Evolutionary conservation across 2,888 invertebrate genomes (phyloP).

Genomic region (Drosophila nigricruria): DNA sequence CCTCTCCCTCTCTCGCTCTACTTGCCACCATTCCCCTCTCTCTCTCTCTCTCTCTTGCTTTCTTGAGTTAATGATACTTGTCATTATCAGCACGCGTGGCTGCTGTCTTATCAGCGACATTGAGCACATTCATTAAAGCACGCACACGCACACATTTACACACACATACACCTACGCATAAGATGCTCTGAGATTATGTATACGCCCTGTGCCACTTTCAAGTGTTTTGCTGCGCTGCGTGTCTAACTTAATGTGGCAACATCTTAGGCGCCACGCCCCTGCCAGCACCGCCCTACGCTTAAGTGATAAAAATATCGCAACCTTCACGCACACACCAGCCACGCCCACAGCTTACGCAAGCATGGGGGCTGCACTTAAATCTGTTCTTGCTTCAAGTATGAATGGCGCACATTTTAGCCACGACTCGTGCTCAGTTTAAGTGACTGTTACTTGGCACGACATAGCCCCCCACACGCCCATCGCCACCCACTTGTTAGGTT

Average conservation of each 20-base stretch:
- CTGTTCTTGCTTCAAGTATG: conserved; percentile 71
- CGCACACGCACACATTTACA: conserved; percentile 29
- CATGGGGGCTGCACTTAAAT: conserved; percentile 68
- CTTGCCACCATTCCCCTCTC: background rate
- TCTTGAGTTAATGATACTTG: conserved; percentile 73
- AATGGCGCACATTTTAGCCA: conserved; percentile 63
- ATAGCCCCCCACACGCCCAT: conserved; percentile 13
- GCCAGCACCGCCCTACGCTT: conserved; percentile 6
- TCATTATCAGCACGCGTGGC: conserved; percentile 64
- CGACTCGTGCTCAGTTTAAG: conserved; percentile 59
- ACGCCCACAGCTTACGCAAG: conserved; percentile 28
- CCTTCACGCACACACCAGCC: conserved; percentile 29
- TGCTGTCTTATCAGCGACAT: conserved; percentile 53
- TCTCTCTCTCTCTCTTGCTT: conserved; percentile 5
- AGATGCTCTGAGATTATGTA: conserved; percentile 36
- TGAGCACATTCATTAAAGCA: conserved; percentile 72
- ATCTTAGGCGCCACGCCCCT: conserved; percentile 32
- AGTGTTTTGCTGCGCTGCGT: conserved; percentile 67
- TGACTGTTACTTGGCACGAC: conserved; percentile 73
- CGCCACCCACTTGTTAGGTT: background rate
- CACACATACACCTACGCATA: background rate
- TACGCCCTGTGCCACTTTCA: conserved; percentile 56
- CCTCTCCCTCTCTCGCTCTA: background rate
- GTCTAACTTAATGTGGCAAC: conserved; percentile 57
- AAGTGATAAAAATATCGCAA: conserved; percentile 51